These are phyloP conservation scores for Parazoanthus darwini DNA, from an alignment of 92 coral and sea anemone species.

Conservation along the genomic window DNA sequence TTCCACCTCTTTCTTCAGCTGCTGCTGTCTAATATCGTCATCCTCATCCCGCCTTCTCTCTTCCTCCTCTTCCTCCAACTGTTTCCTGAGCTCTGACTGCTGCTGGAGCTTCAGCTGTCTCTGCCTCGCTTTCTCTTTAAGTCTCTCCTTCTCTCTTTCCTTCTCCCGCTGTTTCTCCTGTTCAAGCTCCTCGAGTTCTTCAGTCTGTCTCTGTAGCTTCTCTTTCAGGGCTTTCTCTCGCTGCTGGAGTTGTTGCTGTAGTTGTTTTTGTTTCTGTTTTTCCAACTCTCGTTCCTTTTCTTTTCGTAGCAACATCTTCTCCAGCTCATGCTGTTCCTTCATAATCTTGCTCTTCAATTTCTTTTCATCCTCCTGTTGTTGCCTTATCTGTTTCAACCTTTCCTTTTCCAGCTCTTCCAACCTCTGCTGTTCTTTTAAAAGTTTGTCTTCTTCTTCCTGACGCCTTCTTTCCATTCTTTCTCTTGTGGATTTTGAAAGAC, in stretches of 20 bases:
- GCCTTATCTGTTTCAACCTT: slow-evolving; percentile 52
- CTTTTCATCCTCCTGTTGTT: slow-evolving; percentile 69
- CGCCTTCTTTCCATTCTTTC: slow-evolving; percentile 94
- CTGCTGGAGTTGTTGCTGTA: slow-evolving; percentile 80
- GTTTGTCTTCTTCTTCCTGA: slow-evolving; percentile 81
- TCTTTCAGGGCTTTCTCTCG: slow-evolving; percentile 79
- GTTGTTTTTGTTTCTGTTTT: slow-evolving; percentile 78
- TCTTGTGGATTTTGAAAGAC: slow-evolving; percentile 95
- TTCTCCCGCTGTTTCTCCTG: slow-evolving; percentile 80
- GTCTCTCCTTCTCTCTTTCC: slow-evolving; percentile 70
- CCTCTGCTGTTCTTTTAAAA: slow-evolving; percentile 74
- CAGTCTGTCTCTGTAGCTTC: slow-evolving; percentile 74
- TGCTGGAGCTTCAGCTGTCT: slow-evolving; percentile 57
- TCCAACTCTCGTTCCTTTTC: slow-evolving; percentile 90
- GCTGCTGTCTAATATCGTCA: slow-evolving; percentile 58
- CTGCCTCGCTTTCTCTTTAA: slow-evolving; percentile 72
- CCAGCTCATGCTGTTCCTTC: slow-evolving; percentile 87
- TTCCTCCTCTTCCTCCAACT: slow-evolving; percentile 57
- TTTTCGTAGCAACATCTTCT: slow-evolving; percentile 82
- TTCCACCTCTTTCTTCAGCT: slow-evolving; percentile 59
- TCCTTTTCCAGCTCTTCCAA: slow-evolving; percentile 73
- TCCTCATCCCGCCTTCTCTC: slow-evolving; percentile 46
- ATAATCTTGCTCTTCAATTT: slow-evolving; percentile 73
- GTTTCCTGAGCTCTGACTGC: slow-evolving; percentile 51
- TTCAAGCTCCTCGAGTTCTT: slow-evolving; percentile 87